Evolutionary conservation across 2,113 vertebrate species (phyloP).

Genomic region (Eulacestoma nigropectus): DNA sequence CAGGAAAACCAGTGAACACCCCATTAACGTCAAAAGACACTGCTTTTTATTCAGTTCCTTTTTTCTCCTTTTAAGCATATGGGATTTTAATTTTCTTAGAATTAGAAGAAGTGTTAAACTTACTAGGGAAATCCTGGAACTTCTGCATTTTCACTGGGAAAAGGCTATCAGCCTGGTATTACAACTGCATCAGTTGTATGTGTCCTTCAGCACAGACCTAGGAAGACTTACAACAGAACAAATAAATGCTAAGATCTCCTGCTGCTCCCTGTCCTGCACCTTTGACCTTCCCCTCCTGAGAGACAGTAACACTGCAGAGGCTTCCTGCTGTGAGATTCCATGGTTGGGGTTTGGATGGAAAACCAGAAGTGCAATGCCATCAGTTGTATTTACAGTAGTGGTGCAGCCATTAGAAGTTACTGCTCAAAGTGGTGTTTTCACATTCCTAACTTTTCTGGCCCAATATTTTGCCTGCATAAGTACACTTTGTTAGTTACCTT

Average conservation of each 20-base stretch:
- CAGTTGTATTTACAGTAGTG: not conserved
- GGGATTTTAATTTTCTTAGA: not conserved
- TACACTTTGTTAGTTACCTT: not conserved
- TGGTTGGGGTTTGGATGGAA: not conserved
- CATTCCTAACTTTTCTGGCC: not conserved
- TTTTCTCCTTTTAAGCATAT: not conserved
- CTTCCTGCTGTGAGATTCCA: not conserved
- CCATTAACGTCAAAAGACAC: not conserved
- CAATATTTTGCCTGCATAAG: not conserved
- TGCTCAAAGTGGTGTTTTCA: not conserved
- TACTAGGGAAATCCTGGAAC: not conserved
- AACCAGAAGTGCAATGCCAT: not conserved
- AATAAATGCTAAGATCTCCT: not conserved
- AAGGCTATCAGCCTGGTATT: not conserved
- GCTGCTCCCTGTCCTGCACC: not conserved
- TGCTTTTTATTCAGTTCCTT: not conserved
- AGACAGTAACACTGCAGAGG: not conserved
- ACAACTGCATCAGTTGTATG: not conserved
- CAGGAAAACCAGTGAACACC: not conserved
- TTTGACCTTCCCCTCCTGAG: not conserved
- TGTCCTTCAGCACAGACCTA: not conserved
- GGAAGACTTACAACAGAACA: not conserved
- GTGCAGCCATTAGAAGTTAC: not conserved
- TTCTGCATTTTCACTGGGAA: not conserved
- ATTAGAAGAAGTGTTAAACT: not conserved